These are phyloP conservation scores for Pammene fasciana DNA, from an alignment of 2,888 invertebrate species.

Conservation along the genomic window DNA sequence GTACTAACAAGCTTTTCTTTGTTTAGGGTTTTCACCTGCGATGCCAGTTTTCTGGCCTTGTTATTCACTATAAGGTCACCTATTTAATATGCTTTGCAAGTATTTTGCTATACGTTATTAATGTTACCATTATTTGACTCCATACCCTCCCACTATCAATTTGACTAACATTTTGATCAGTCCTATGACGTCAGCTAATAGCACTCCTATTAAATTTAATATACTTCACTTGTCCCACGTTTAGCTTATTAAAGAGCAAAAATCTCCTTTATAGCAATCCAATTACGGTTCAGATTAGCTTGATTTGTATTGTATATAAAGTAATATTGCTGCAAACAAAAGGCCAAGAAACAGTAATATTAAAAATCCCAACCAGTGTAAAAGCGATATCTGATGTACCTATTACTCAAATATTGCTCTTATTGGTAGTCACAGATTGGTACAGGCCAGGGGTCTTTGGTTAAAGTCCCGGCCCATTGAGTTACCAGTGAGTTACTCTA, in stretches of 20 bases:
- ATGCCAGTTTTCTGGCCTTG: no score
- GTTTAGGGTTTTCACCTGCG: no score
- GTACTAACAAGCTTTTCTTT: no score
- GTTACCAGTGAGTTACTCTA: no score
- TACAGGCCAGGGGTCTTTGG: no score
- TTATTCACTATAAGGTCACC: no score
- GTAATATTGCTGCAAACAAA: background rate
- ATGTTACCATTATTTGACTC: background rate
- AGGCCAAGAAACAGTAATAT: background rate
- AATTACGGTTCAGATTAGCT: background rate
- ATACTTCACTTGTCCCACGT: constrained; percentile 2
- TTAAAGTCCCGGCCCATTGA: no score
- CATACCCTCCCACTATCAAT: constrained; percentile 11
- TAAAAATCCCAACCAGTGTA: no score
- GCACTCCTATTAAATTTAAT: constrained; percentile 32
- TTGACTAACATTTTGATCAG: constrained; percentile 11
- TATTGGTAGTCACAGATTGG: no score
- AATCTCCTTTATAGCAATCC: background rate
- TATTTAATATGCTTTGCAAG: no score
- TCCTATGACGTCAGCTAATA: constrained; percentile 32
- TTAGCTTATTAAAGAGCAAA: background rate
- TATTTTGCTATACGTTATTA: background rate
- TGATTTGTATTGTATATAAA: background rate
- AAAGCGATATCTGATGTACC: no score
- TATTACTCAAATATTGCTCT: no score